Evolutionary conservation across 2,888 invertebrate species (phyloP).

Genomic region (Leptopilina myrica): DNA sequence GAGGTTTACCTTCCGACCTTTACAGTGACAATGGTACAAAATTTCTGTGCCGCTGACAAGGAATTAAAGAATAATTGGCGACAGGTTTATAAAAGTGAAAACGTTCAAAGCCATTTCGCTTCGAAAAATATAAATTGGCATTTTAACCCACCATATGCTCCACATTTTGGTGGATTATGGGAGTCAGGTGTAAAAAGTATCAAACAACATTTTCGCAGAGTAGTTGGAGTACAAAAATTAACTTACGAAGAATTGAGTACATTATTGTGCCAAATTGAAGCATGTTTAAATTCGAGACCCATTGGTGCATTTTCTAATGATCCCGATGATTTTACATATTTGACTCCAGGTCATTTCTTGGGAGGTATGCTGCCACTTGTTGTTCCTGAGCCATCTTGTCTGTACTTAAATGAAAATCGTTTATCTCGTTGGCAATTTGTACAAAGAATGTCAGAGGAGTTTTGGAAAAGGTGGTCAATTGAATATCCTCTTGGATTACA

Average conservation of each 20-base stretch:
- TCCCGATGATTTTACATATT: neutral
- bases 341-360: conserved; percentile 37
- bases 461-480: neutral
- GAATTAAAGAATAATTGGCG: conserved; percentile 44
- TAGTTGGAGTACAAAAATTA: neutral
- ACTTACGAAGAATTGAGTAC: conserved; percentile 39
- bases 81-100: neutral
- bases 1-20: conserved; percentile 52
- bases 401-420: neutral
- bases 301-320: neutral
- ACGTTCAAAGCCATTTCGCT: neutral
- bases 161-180: conserved; percentile 17
- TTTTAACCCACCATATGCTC: neutral
- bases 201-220: neutral
- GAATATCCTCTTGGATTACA: conserved; percentile 29
- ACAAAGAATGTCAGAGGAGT: neutral
- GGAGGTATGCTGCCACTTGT: neutral
- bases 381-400: neutral
- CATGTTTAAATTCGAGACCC: neutral
- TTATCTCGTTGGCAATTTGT: conserved; percentile 35
- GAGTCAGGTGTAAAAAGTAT: conserved; percentile 7
- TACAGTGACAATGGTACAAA: conserved; percentile 63
- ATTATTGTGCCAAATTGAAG: conserved; percentile 16
- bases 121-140: neutral
- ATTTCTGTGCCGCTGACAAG: conserved; percentile 60